Evolutionary conservation across 2,888 invertebrate genomes (phyloP).

Genomic region (Sipha maydis): DNA sequence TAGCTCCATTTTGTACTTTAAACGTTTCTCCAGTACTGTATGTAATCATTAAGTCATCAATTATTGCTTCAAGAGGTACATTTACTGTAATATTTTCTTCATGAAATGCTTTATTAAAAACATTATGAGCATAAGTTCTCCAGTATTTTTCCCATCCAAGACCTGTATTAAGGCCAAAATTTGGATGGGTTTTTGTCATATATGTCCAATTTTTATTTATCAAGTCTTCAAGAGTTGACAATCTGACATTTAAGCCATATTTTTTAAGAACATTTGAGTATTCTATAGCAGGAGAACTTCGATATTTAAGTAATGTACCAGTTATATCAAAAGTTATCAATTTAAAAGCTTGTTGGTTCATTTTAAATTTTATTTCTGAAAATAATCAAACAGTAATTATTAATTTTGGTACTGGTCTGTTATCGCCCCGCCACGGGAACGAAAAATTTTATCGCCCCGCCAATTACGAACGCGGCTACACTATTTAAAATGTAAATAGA

Average conservation of each 20-base stretch:
- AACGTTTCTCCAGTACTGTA: slow-evolving; percentile 81
- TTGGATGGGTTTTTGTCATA: slow-evolving; percentile 78
- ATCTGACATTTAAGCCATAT: slow-evolving; percentile 76
- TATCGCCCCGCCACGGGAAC: too few relatives aligned
- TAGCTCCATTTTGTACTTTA: slow-evolving; percentile 76
- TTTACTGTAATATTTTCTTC: slow-evolving; percentile 57
- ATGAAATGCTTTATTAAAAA: slow-evolving; percentile 64
- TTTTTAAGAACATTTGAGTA: slow-evolving; percentile 78
- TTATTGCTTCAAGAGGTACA: slow-evolving; percentile 65
- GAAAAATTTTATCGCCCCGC: too few relatives aligned
- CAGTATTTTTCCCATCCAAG: slow-evolving; percentile 87
- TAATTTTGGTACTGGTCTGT: too few relatives aligned
- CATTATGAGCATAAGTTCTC: slow-evolving; percentile 74
- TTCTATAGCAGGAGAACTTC: slow-evolving; percentile 77
- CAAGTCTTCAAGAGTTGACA: slow-evolving; percentile 72
- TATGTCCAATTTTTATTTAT: slow-evolving; percentile 75
- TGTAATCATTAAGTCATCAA: slow-evolving; percentile 74
- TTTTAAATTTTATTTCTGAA: slow-evolving; percentile 26
- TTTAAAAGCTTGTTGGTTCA: slow-evolving; percentile 61
- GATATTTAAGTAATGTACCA: slow-evolving; percentile 82
- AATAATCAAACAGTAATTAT: slow-evolving; percentile 7
- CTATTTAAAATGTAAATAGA: too few relatives aligned
- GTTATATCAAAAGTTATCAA: slow-evolving; percentile 90
- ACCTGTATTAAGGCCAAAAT: slow-evolving; percentile 78
- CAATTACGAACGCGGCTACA: too few relatives aligned